These are phyloP conservation scores for Thinocorus orbignyianus DNA, from an alignment of 2,113 vertebrate genomes.

Conservation along the genomic window DNA sequence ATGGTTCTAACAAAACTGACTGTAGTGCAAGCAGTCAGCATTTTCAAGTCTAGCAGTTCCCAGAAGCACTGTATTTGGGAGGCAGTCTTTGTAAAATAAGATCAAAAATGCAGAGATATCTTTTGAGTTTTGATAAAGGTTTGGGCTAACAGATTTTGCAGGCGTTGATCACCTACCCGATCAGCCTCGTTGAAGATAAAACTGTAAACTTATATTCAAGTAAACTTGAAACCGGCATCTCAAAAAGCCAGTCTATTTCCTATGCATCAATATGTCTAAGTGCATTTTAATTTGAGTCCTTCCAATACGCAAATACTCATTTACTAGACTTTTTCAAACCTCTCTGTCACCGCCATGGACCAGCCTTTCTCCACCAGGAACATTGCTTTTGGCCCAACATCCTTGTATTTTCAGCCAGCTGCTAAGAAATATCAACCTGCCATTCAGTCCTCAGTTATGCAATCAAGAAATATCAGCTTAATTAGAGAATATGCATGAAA, in stretches of 20 bases:
- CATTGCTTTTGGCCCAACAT: neutral
- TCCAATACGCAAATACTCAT: neutral
- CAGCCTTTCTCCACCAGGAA: neutral
- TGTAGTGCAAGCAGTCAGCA: conserved; percentile 29
- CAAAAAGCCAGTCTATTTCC: neutral
- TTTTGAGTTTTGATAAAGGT: neutral
- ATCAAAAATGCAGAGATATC: neutral
- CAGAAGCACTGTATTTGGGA: neutral
- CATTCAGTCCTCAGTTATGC: neutral
- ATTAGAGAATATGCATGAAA: neutral
- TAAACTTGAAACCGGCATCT: neutral
- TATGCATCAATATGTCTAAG: neutral
- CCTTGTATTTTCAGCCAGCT: neutral
- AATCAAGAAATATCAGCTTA: neutral
- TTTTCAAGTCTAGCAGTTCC: neutral
- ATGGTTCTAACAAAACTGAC: conserved; percentile 11
- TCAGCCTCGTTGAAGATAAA: neutral
- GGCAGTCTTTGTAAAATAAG: neutral
- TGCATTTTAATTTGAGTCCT: neutral
- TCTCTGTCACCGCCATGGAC: neutral
- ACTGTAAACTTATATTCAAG: neutral
- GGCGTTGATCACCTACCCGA: neutral
- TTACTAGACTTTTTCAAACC: accelerated
- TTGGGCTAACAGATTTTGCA: neutral
- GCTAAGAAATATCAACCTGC: neutral